Evolutionary conservation across 2,797 vertebrate genomes (phyloP), one percentile per base, ranked within the genome.

Genomic region (Epinephelus malabaricus): DNA sequence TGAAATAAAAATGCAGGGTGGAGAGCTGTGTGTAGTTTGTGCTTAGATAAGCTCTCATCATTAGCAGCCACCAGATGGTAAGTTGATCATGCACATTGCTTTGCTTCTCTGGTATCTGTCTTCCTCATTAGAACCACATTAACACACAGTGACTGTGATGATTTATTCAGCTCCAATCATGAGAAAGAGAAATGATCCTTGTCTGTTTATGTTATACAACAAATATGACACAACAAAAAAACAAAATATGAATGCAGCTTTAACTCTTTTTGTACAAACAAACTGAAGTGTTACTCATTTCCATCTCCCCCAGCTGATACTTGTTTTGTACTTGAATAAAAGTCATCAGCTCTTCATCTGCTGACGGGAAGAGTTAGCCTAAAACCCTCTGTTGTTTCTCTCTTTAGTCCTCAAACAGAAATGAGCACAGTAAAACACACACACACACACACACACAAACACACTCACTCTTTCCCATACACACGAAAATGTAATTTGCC

Each of bases 51-150:
- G 87, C 77, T 73, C 73, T 85, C 76, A 72, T 90, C 85, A 91
- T 91, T 87, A 92, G 79, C 77, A 79, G 60, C 7, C 45, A 87
- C 27, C 92, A 93, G 90, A 92, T 93, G 91, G 90, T 81, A 61
- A 67, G 75, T 78, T 91, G 89, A 91, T 91, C 81, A 73, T 25
- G 79, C 77, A 90, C 90, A 89, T 89, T 88, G 73, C 89, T 87
- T 64, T 79, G 81, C 78, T 82, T 9, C 73, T 77, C 67, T 53
- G 70, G 51, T 89, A 88, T 90, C 84, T 83, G 80, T 86, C 73
- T 62, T 84, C 61, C 67, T 88, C 85, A 78, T 90, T 89, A 88
- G 50, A 81, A 70, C 8, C 71, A 75, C 59, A 68, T 72, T 77
- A 61, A 77, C 78, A 74, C 27, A 68, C 21, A 47, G 38, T 83